Percentiles rank a stretch among this genome's conserved stretches.
phyloP scores from a whole-genome alignment of 2,113 vertebrate species.

The Thryonomys swinderianus region DNA sequence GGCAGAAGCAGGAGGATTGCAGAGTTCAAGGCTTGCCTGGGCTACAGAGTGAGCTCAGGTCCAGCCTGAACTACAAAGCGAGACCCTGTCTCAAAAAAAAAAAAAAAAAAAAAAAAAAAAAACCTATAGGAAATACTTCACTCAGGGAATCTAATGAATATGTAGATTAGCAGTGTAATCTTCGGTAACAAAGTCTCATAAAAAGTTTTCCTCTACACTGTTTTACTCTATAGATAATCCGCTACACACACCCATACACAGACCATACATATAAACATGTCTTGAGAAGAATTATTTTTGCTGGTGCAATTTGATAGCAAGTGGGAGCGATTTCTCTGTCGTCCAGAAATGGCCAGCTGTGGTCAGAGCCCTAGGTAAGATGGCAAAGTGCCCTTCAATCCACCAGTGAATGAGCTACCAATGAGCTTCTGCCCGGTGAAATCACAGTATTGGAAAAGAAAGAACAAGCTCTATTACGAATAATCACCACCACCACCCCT shows the following conservation, averaged over 20 bases:
- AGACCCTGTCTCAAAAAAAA: too few species aligned
- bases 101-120: too few species aligned
- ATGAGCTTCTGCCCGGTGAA: background rate
- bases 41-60: too few species aligned
- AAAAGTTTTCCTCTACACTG: background rate
- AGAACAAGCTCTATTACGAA: background rate
- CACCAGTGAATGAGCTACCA: background rate
- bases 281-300: background rate
- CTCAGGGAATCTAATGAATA: background rate
- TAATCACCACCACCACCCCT: background rate
- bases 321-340: background rate
- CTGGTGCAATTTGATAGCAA: background rate
- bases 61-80: too few species aligned
- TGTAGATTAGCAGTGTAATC: background rate
- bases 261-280: background rate
- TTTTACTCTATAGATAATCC: background rate
- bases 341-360: background rate
- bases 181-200: background rate
- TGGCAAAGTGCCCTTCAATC: background rate
- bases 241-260: background rate
- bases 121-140: background rate
- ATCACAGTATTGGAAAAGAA: background rate
- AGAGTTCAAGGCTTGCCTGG: too few species aligned
- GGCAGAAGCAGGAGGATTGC: too few species aligned
- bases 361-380: background rate